Percentiles rank a stretch among this genome's conserved stretches.
These are phyloP conservation scores for Spea bombifrons DNA, from an alignment of 2,113 vertebrate genomes.

Conservation along the genomic window DNA sequence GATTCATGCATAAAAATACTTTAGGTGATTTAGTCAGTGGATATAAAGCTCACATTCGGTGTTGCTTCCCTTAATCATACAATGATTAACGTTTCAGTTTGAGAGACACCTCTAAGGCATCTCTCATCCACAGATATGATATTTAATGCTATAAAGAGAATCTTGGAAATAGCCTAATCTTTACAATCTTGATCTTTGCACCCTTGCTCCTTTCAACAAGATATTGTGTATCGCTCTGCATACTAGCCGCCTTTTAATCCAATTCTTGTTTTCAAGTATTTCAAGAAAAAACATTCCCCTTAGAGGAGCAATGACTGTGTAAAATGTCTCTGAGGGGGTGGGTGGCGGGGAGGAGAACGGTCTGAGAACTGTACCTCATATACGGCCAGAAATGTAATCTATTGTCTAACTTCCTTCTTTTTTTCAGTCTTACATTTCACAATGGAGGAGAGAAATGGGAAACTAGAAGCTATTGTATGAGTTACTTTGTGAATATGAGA, in stretches of 20 bases:
- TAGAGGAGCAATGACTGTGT: neutral
- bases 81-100: neutral
- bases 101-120: neutral
- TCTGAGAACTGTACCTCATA: neutral
- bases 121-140: neutral
- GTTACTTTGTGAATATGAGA: neutral
- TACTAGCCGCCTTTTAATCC: neutral
- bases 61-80: too few species aligned
- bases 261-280: neutral
- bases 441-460: too few species aligned
- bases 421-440: neutral
- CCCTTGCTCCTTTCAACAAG: neutral
- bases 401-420: constrained; percentile 14
- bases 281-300: neutral
- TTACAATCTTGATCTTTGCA: constrained; percentile 21
- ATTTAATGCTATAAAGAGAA: neutral
- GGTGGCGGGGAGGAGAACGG: neutral
- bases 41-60: too few species aligned
- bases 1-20: too few species aligned
- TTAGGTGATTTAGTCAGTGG: too few species aligned
- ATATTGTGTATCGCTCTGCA: neutral
- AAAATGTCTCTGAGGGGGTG: neutral
- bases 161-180: neutral
- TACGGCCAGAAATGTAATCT: neutral
- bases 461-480: neutral